Evolutionary conservation across 1,140 invertebrate genomes (phyloP).

Genomic region (Sinella curviseta): DNA sequence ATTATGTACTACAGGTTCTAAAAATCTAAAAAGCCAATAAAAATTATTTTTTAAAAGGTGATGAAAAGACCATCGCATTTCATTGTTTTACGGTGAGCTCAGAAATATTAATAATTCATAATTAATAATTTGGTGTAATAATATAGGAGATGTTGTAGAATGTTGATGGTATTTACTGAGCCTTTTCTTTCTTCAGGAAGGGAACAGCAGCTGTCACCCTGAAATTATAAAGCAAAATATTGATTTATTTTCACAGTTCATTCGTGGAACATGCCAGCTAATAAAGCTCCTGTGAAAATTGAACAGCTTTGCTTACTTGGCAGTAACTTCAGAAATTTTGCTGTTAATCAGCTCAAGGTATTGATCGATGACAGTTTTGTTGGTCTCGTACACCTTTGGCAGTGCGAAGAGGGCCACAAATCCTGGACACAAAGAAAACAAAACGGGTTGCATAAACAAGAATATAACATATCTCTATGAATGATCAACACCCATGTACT

Average conservation of each 20-base stretch:
- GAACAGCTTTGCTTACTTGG: slow-evolving; percentile 68
- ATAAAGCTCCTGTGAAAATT: background rate
- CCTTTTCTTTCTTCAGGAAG: slow-evolving; percentile 80
- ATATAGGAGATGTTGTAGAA: background rate
- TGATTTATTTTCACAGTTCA: slow-evolving; percentile 10
- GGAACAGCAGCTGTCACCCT: slow-evolving; percentile 88
- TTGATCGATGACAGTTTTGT: slow-evolving; percentile 94
- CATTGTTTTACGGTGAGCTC: background rate
- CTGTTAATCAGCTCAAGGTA: slow-evolving; percentile 82
- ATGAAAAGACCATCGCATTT: slow-evolving; percentile 4
- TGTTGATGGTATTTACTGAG: slow-evolving; percentile 65
- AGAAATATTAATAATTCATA: background rate
- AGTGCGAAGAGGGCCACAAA: slow-evolving; percentile 90
- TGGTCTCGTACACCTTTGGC: slow-evolving; percentile 96
- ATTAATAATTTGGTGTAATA: slow-evolving; percentile 4
- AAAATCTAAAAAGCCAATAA: slow-evolving; percentile 15
- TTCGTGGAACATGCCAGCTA: too few relatives aligned
- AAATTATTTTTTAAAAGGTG: background rate
- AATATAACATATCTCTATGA: slow-evolving; percentile 23
- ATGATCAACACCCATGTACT: slow-evolving; percentile 1
- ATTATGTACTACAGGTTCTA: background rate
- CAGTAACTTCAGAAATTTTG: slow-evolving; percentile 84
- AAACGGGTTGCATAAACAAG: slow-evolving; percentile 14
- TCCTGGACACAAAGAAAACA: slow-evolving; percentile 61
- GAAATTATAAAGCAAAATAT: slow-evolving; percentile 55